A percentile compares a stretch with the other conserved stretches of the same genome.
Conservation (phyloP, 2,888 invertebrate genomes). For the Escarpia spicata region DNA sequence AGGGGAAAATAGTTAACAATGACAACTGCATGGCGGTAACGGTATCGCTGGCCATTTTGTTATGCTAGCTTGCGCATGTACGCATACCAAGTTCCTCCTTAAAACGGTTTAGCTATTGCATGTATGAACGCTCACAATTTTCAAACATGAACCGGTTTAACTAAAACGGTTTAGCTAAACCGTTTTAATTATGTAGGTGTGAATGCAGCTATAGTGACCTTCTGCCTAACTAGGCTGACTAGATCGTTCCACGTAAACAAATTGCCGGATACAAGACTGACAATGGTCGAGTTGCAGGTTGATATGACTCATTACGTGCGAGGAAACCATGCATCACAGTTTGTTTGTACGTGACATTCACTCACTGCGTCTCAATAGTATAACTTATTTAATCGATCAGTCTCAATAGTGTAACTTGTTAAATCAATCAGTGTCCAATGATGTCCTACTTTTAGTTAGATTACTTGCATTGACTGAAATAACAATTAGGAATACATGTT, state of each 20-base stretch:
- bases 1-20: too few species aligned
- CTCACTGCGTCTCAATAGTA: neutral
- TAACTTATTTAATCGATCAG: neutral
- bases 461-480: neutral
- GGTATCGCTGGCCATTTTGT: too few species aligned
- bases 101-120: too few species aligned
- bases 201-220: too few species aligned
- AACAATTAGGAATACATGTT: neutral
- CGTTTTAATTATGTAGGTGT: too few species aligned
- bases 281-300: neutral
- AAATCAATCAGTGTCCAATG: neutral
- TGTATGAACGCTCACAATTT: too few species aligned
- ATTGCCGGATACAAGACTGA: neutral
- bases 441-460: neutral
- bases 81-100: too few species aligned
- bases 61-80: too few species aligned
- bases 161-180: too few species aligned
- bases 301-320: neutral
- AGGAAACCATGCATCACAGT: neutral
- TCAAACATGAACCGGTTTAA: too few species aligned
- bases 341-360: neutral
- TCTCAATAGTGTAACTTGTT: neutral
- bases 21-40: too few species aligned
- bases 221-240: neutral
- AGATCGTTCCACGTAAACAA: neutral